Percentiles rank a stretch among this genome's conserved stretches.
Evolutionary conservation across 2,797 vertebrate species (phyloP).

Genomic region (Tenualosa thibaudeaui): DNA sequence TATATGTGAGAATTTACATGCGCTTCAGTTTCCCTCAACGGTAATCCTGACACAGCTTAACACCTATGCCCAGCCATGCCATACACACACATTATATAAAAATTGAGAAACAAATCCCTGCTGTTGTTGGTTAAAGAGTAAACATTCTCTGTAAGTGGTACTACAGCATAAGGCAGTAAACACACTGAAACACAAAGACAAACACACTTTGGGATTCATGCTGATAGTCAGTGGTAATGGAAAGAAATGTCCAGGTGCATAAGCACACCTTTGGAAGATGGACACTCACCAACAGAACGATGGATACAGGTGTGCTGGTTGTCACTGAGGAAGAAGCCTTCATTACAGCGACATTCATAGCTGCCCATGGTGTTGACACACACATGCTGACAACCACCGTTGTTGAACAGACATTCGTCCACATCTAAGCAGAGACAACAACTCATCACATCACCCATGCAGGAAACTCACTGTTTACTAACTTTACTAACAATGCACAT

Average conservation of each 20-base stretch:
- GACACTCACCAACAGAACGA: conserved; percentile 88
- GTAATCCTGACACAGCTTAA: conserved; percentile 51
- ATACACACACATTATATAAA: conserved; percentile 39
- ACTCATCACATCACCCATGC: not conserved
- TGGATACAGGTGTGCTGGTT: conserved; percentile 99
- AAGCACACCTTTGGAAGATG: not conserved
- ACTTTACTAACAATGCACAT: no score
- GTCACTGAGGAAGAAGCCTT: conserved; percentile 95
- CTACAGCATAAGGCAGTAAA: not conserved
- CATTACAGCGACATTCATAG: conserved; percentile 93
- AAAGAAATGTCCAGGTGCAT: not conserved
- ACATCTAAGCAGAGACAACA: conserved; percentile 76
- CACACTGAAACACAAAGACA: not conserved
- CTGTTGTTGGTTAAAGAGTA: not conserved
- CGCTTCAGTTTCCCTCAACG: conserved; percentile 52
- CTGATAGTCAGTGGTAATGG: not conserved
- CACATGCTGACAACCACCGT: conserved; percentile 93
- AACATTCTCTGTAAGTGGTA: not conserved
- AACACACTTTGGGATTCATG: not conserved
- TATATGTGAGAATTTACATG: conserved; percentile 66
- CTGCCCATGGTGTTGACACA: conserved; percentile 95
- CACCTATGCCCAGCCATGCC: conserved; percentile 24
- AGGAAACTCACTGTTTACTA: no score
- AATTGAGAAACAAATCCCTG: not conserved
- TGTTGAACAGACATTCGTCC: conserved; percentile 93